Base-by-base conservation (phyloP, 2,113 vertebrate species). In the Xenopus borealis region DNA sequence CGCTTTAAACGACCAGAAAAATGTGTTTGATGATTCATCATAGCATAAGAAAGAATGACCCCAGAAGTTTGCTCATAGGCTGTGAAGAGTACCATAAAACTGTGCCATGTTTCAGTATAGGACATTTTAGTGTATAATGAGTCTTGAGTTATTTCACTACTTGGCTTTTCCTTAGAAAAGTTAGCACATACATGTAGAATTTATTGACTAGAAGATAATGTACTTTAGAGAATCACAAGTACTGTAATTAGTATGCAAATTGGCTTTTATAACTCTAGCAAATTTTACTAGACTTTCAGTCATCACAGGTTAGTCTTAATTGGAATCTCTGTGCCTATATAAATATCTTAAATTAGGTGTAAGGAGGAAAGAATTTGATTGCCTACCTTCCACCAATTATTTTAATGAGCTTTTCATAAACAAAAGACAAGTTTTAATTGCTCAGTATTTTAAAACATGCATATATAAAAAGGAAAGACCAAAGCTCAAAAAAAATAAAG, bases 291-390 rank as follows among this genome's bases (percentile, higher is more conserved):
- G 46, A 57, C 27, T 55, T 65, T 17, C 57, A 45, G n/a, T 58
- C 33, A 47, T 66, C 72, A 66, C 46, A 18, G 16, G 12, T 10
- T 58, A 66, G 18, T 45, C 9, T 66, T 73, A 74, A 74, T 74
- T 74, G 53, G 63, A 66, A 66, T n/a, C 53, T 27, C 16, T 3
- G 18, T 66, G 61, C 46, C 27, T 63, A 52, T 66, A 66, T 74
- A 66, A 74, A 74, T 66, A 59, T 27, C 19, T 46, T 19, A 73
- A 73, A 73, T 73, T 73, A 57, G 63, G 62, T 74, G 63, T 72
- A 47, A 63, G 57, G 20, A 45, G 63, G n/a, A 66, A 59, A 45
- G 62, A 11, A 62, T 64, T 52, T 72, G 71, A 74, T 74, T 59
- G 62, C 52, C 18, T 73, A 30, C 63, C 10, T 16, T 66, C 47